Base-by-base conservation (phyloP, 2,888 invertebrate genomes). In the Hanleya hanleyi region DNA sequence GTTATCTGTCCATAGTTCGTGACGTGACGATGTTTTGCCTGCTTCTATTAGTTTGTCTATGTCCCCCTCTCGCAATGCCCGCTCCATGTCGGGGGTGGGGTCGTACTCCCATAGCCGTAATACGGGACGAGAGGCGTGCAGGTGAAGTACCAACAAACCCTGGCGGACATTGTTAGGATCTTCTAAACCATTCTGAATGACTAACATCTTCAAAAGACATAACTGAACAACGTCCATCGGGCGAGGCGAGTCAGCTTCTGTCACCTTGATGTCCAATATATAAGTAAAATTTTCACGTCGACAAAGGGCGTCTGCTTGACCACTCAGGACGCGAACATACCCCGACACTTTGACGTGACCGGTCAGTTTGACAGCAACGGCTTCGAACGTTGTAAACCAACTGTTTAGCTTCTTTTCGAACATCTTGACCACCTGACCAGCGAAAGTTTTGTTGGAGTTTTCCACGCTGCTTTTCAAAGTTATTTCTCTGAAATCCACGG, bases 301-400 rank as follows among this genome's bases (percentile, higher is more conserved):
- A 67, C 78, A 77, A 29, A 86, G 61, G 22, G 80, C 81, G 74
- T 85, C 84, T 12, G 84, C 78, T 49, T 83, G 82, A 5, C 86
- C 86, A 7, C 77, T 79, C 32, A 86, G 75, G n/a, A 84, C 83
- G 36, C 86, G 77, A 18, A 85, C 84, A 65, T 83, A 83, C 36
- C 81, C 82, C 0, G 85, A 84, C n/a, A 86, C 86, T 72, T 84
- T 84, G 35, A 85, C 84, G 57, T 85, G 86, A 26, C 84, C 84
- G 12, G 84, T 83, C 22, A 86, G 80, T 64, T 81, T 80, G 9
- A 85, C 81, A 0, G 82, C 83, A 0, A 85, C 81, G 9, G 86
- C 86, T 70, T 85, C 84, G 67, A 82, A 86, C 1, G 79, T 73
- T 18, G 84, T 83, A 70, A 84, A 85, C 86, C 86, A 85, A 15